Percentiles rank a stretch among this genome's conserved stretches.
Evolutionary conservation across 2,888 invertebrate genomes (phyloP).

Genomic region (Tryphoninae sp.): DNA sequence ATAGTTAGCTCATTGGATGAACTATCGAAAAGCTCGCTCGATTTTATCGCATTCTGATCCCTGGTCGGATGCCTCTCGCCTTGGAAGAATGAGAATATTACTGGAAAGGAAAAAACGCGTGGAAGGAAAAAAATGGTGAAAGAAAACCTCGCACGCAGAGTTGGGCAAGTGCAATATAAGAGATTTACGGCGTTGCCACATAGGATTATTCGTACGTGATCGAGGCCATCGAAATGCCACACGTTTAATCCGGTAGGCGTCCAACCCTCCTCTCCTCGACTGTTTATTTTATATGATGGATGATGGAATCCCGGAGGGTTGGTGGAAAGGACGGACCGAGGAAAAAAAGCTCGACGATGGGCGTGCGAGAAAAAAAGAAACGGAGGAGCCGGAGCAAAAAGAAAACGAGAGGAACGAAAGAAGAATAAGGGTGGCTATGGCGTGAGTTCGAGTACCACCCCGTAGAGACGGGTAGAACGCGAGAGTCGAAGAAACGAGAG

Average conservation of each 20-base stretch:
- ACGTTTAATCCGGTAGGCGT: conserved; percentile 63
- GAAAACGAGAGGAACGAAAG: conserved; percentile 62
- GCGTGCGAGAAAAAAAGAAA: conserved; percentile 56
- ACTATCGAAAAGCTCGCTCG: conserved; percentile 29
- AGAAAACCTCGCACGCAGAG: conserved; percentile 39
- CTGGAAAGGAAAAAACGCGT: conserved; percentile 34
- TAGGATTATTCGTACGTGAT: conserved; percentile 68
- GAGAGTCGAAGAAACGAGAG: conserved; percentile 65
- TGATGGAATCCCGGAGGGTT: conserved; percentile 67
- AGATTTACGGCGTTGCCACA: conserved; percentile 62
- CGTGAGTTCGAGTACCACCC: conserved; percentile 37
- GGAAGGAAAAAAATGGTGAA: conserved; percentile 37
- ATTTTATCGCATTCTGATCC: conserved; percentile 31
- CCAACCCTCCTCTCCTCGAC: conserved; percentile 66
- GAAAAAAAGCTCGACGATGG: conserved; percentile 35
- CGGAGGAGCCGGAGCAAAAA: conserved; percentile 54
- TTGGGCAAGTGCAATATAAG: conserved; percentile 55
- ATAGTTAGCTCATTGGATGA: conserved; percentile 14
- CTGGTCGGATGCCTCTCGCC: conserved; percentile 19
- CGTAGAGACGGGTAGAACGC: not conserved
- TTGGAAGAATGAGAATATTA: conserved; percentile 52
- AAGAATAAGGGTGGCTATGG: conserved; percentile 29
- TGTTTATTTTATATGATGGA: conserved; percentile 76
- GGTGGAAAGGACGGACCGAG: conserved; percentile 42
- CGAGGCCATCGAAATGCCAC: conserved; percentile 62